These are phyloP conservation scores for Hirundichthys speculiger DNA, from an alignment of 2,113 vertebrate genomes.

Conservation along the genomic window DNA sequence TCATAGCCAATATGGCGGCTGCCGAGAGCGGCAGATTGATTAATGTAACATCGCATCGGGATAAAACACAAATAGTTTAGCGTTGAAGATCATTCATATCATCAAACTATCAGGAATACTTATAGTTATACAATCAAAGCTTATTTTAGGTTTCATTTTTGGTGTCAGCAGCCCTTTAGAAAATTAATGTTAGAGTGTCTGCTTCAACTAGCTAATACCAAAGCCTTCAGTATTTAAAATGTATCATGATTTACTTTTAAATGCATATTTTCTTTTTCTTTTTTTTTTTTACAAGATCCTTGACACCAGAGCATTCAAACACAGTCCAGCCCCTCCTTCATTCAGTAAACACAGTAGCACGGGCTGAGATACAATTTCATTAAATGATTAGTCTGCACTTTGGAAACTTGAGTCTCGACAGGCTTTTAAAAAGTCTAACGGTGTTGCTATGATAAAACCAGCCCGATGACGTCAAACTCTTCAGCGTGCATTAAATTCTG, in stretches of 20 bases:
- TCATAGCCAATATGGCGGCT: too few species aligned
- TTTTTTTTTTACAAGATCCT: not conserved
- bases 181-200: too few species aligned
- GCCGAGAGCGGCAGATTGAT: too few species aligned
- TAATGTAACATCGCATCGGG: too few species aligned
- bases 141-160: too few species aligned
- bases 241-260: not conserved
- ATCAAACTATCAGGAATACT: too few species aligned
- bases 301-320: not conserved
- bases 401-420: conserved; percentile 20
- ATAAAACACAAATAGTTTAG: too few species aligned
- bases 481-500: conserved; percentile 52
- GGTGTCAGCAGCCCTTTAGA: too few species aligned
- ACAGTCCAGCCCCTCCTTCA: not conserved
- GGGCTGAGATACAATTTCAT: conserved; percentile 9
- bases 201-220: too few species aligned
- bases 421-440: conserved; percentile 17
- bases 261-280: not conserved
- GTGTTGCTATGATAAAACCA: conserved; percentile 28
- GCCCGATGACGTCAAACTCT: conserved; percentile 35
- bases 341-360: not conserved
- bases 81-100: too few species aligned
- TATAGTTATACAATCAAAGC: too few species aligned
- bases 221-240: too few species aligned
- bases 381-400: conserved; percentile 29